These are phyloP conservation scores for Caracal caracal DNA, from an alignment of 2,113 vertebrate genomes.

Conservation along the genomic window DNA sequence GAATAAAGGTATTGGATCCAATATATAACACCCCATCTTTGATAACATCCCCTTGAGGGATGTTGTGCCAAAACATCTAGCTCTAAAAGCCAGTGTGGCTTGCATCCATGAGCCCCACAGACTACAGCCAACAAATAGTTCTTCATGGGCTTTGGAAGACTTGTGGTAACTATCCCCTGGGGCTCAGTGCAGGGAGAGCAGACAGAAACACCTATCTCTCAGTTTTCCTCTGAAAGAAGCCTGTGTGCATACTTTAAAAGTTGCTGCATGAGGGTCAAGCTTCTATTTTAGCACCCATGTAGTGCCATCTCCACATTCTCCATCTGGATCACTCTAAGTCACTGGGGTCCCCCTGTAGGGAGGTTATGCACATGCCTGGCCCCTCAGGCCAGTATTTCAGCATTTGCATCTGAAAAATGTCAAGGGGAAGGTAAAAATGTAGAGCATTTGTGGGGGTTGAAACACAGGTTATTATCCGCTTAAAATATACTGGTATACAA, in stretches of 20 bases:
- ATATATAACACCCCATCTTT: not conserved
- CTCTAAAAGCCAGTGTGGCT: not conserved
- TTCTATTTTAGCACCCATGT: not conserved
- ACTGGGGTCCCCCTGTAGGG: not conserved
- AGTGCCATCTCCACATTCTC: not conserved
- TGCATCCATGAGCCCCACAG: not conserved
- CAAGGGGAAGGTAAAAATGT: not conserved
- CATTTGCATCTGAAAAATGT: not conserved
- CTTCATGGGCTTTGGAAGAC: not conserved
- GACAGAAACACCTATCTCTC: not conserved
- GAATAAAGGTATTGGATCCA: not conserved
- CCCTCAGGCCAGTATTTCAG: not conserved
- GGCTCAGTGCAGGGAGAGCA: not conserved
- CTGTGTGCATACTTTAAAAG: not conserved
- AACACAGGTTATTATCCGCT: not conserved
- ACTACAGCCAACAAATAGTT: not conserved
- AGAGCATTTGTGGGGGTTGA: not conserved
- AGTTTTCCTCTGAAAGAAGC: not conserved
- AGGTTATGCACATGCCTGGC: not conserved
- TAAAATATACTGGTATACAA: not conserved
- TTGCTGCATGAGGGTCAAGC: not conserved
- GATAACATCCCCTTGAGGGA: not conserved
- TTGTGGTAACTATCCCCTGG: not conserved
- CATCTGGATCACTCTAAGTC: not conserved
- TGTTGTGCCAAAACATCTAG: not conserved